Base-by-base conservation (phyloP, 2,113 vertebrate species). In the Tragelaphus strepsiceros region DNA sequence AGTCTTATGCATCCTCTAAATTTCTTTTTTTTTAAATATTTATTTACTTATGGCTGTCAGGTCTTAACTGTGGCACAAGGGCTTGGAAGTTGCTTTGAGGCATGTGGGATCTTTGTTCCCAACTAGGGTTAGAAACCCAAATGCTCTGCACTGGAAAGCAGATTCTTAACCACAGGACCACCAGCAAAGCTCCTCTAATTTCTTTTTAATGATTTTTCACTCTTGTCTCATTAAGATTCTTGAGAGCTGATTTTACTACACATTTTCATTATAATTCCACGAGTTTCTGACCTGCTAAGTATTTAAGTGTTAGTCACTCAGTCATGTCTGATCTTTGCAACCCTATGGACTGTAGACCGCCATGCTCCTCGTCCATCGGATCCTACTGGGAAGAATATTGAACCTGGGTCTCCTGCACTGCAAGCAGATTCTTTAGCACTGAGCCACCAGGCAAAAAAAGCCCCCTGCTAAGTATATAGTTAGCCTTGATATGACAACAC, bases 221-320 rank as follows among this genome's bases (percentile, higher is more conserved):
- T 59, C 46, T 78, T 67, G 10, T 78, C 19, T 80, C 11, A 78
- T 87, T 89, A 62, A 91, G 21, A 84, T 35, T 96, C 30, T 84
- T 71, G 54, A 88, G 3, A 62, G 21, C 3, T 90, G 43, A 62
- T 3, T 88, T 6, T 74, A 90, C 32, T 61, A 97, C 30, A 56
- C 12, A 62, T 86, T 97, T 93, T 97, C 77, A 88, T 71, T 90
- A 21, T 83, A 95, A 96, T 82, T 81, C 56, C 71, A 80, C 81
- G 35, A 56, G 32, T 90, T 14, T 19, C 26, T 56, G 24, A 8
- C 12, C 56, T 84, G 49, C 46, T 77, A 43, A 77, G 39, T 77
- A 43, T 71, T 71, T 77, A 77, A 43, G 35, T 14, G 12, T 77
- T 77, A 77, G 71, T 26, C 3, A 0, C 71, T 77, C 71, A 77